A percentile compares a stretch with the other conserved stretches of the same genome.
Evolutionary conservation across 2,113 vertebrate genomes (phyloP).

Genomic region (Cynopterus brachyotis): DNA sequence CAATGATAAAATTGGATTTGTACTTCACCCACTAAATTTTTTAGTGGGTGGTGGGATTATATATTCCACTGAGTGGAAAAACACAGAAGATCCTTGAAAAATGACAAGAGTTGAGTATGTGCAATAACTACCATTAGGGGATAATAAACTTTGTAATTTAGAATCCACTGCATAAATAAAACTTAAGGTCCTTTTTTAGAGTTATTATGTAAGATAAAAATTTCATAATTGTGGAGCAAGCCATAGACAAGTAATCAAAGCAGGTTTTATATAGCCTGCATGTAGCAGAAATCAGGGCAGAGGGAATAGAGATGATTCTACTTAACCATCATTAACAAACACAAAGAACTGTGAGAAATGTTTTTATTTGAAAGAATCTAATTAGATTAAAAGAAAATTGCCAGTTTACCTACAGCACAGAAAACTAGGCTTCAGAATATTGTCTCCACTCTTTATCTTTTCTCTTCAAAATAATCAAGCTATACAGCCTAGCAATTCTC

Average conservation of each 20-base stretch:
- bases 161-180: neutral
- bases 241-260: conserved; percentile 23
- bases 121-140: conserved; percentile 19
- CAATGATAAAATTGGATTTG: conserved; percentile 54
- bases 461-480: neutral
- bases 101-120: conserved; percentile 13
- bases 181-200: neutral
- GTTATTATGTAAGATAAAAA: neutral
- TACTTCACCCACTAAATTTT: conserved; percentile 56
- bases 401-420: neutral
- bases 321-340: neutral
- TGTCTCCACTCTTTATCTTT: neutral
- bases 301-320: neutral
- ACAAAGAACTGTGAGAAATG: neutral
- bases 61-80: conserved; percentile 31
- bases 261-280: neutral
- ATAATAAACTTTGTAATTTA: conserved; percentile 59
- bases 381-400: conserved; percentile 34
- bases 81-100: conserved; percentile 53
- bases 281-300: neutral
- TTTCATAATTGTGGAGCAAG: neutral
- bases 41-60: conserved; percentile 57
- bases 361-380: conserved; percentile 42
- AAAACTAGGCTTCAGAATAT: neutral
- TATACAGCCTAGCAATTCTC: neutral